These are phyloP conservation scores for Epinotia ramella DNA, from an alignment of 2,888 invertebrate species.

Conservation along the genomic window DNA sequence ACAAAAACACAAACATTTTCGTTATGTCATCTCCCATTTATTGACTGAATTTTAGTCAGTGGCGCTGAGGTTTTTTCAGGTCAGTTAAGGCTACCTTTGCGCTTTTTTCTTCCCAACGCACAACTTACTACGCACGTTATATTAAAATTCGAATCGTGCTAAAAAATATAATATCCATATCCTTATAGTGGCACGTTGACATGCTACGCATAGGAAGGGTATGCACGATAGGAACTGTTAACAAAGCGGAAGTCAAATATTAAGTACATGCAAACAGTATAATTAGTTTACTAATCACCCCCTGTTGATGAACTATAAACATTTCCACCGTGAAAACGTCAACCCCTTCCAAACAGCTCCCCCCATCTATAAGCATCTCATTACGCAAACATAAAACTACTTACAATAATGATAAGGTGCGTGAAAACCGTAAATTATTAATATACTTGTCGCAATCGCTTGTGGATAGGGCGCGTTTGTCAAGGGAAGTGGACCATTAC, in stretches of 20 bases:
- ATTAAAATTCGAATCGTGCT: too few relatives aligned
- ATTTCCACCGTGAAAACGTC: background rate
- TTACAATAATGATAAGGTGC: slow-evolving; percentile 23
- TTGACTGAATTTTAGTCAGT: too few relatives aligned
- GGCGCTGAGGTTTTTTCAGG: too few relatives aligned
- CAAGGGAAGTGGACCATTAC: slow-evolving; percentile 60
- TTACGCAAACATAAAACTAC: slow-evolving; percentile 18
- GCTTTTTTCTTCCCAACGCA: too few relatives aligned
- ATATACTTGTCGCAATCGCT: slow-evolving; percentile 4
- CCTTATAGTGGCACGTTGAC: too few relatives aligned
- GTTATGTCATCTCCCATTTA: too few relatives aligned
- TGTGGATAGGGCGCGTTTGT: slow-evolving; percentile 52
- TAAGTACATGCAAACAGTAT: background rate
- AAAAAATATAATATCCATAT: too few relatives aligned
- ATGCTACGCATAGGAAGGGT: background rate
- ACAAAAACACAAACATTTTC: too few relatives aligned
- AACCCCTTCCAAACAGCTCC: background rate
- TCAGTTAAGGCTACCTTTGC: too few relatives aligned
- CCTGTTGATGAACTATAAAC: background rate
- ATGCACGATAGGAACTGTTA: background rate
- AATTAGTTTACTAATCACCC: background rate
- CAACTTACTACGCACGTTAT: too few relatives aligned
- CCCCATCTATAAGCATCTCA: slow-evolving; percentile 17
- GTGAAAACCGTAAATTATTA: slow-evolving; percentile 21
- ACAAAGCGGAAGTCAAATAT: background rate